phyloP scores from a whole-genome alignment of 1,140 invertebrate species.

The Diabrotica undecimpunctata region DNA sequence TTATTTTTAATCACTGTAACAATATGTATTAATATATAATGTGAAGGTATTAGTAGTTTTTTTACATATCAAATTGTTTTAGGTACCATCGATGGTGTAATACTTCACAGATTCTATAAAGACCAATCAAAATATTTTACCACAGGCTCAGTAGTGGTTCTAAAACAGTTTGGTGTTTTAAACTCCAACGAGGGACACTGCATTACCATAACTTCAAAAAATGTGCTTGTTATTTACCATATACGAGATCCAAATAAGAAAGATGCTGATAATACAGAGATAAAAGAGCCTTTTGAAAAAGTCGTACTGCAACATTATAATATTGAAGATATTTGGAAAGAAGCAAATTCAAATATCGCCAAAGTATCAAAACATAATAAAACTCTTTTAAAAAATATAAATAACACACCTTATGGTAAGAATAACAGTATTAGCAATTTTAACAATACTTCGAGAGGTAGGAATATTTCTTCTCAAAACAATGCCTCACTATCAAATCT shows the following conservation, averaged over 20 bases:
- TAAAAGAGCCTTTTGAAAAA: slow-evolving; percentile 10
- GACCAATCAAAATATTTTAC: slow-evolving; percentile 18
- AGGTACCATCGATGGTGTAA: slow-evolving; percentile 29
- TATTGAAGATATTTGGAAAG: slow-evolving; percentile 19
- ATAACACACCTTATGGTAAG: too few relatives aligned
- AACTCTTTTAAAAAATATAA: too few relatives aligned
- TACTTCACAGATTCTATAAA: slow-evolving; percentile 27
- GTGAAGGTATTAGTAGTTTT: too few relatives aligned
- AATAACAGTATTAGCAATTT: too few relatives aligned
- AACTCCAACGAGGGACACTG: slow-evolving; percentile 25
- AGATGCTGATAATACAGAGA: slow-evolving; percentile 3
- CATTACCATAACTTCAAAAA: slow-evolving; percentile 28
- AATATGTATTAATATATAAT: too few relatives aligned
- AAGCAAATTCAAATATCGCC: slow-evolving; percentile 1
- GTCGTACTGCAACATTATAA: slow-evolving; percentile 14
- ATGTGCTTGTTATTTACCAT: slow-evolving; percentile 27
- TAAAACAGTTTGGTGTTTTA: slow-evolving; percentile 27
- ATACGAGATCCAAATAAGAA: neutral
- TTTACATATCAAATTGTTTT: slow-evolving; percentile 5
- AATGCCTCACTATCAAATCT: too few relatives aligned
- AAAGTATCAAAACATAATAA: neutral
- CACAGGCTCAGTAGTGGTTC: slow-evolving; percentile 27
- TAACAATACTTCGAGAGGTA: too few relatives aligned
- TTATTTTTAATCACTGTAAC: too few relatives aligned
- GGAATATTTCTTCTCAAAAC: too few relatives aligned